Percentiles rank a stretch among this genome's conserved stretches.
Conservation (phyloP, 2,888 invertebrate species). For the Zhuqinia jingwanae region DNA sequence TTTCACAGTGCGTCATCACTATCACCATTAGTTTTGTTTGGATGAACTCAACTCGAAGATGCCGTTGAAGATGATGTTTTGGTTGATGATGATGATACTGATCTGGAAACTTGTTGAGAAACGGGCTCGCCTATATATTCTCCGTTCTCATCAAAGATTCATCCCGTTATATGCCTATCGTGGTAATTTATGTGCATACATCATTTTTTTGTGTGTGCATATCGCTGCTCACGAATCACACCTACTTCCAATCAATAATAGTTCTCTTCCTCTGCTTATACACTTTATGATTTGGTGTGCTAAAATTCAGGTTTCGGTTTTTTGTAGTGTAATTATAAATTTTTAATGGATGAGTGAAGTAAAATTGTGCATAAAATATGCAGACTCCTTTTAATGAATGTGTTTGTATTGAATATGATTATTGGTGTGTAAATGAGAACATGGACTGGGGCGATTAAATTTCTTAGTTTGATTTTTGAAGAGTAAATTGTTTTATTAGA, state of each 20-base stretch:
- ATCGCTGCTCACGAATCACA: constrained; percentile 20
- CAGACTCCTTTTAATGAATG: no score
- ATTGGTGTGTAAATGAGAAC: no score
- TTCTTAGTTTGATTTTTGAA: not conserved
- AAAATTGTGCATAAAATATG: no score
- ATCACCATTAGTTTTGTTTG: not conserved
- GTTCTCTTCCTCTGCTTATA: not conserved
- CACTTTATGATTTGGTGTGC: not conserved
- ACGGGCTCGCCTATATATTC: not conserved
- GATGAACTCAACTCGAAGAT: not conserved
- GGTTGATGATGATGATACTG: constrained; percentile 13
- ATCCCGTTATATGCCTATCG: constrained; percentile 39
- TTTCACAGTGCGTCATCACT: constrained; percentile 3
- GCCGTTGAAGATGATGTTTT: no score
- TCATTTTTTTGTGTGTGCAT: constrained; percentile 30
- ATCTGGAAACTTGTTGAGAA: constrained; percentile 54
- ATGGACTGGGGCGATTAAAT: not conserved
- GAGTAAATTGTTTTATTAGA: not conserved
- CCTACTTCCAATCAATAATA: constrained; percentile 42
- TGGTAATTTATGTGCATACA: constrained; percentile 58
- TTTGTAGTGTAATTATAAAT: not conserved
- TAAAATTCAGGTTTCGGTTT: constrained; percentile 18
- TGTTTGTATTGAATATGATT: no score
- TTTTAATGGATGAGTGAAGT: not conserved
- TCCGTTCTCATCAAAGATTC: constrained; percentile 15